These are phyloP conservation scores for Callipepla squamata DNA, from an alignment of 2,113 vertebrate species.

Conservation along the genomic window DNA sequence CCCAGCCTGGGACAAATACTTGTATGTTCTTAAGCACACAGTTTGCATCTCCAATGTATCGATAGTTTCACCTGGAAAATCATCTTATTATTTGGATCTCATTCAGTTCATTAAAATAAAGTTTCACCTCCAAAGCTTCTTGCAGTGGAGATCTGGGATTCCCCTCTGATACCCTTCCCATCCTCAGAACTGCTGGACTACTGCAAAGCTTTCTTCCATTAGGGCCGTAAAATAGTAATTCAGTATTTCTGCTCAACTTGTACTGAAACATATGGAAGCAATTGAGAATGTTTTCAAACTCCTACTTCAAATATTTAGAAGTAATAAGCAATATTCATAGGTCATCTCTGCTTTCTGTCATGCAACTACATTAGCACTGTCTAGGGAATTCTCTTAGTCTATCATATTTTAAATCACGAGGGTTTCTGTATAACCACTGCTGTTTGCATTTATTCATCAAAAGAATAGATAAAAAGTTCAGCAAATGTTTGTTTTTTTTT, in stretches of 20 bases:
- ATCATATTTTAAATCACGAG: neutral
- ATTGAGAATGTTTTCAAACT: slow-evolving; percentile 45
- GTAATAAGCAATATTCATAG: slow-evolving; percentile 41
- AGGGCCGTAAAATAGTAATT: slow-evolving; percentile 6
- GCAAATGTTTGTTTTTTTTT: neutral
- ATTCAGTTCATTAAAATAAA: slow-evolving; percentile 71
- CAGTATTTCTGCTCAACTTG: neutral
- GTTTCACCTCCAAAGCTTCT: slow-evolving; percentile 58
- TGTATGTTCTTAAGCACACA: neutral
- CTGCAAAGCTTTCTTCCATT: neutral
- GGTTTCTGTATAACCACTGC: neutral
- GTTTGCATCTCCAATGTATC: slow-evolving; percentile 11
- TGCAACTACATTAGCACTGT: neutral
- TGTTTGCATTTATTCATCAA: slow-evolving; percentile 57
- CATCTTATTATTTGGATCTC: slow-evolving; percentile 45
- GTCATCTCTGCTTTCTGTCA: neutral
- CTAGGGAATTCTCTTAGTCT: slow-evolving; percentile 20
- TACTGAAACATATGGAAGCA: slow-evolving; percentile 39
- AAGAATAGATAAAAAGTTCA: neutral
- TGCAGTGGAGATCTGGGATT: neutral
- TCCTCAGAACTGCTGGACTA: neutral
- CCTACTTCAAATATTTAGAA: slow-evolving; percentile 6
- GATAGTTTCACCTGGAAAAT: slow-evolving; percentile 45
- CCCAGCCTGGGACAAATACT: neutral
- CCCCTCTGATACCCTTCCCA: slow-evolving; percentile 1